Evolutionary conservation across 2,797 vertebrate species (phyloP).

Genomic region (Syndactyla subalaris): DNA sequence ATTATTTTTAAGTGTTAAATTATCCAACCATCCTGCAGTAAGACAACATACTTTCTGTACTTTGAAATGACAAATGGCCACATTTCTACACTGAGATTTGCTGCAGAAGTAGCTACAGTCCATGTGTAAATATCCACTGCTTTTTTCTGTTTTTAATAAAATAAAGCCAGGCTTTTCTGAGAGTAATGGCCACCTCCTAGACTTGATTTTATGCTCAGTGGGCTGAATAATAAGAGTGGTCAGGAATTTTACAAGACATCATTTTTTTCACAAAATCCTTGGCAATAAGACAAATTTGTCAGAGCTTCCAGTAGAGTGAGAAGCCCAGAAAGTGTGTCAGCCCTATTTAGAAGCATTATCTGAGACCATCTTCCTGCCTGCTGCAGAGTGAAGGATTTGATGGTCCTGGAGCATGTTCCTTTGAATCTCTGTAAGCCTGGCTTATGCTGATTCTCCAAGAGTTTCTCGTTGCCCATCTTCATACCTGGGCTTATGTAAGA

Average conservation of each 20-base stretch:
- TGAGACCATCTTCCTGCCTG: not conserved
- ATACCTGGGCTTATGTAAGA: not conserved
- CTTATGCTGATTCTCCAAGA: not conserved
- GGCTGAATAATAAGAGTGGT: conserved; percentile 23
- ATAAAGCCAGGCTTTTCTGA: not conserved
- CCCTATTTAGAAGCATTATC: not conserved
- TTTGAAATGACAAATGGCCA: not conserved
- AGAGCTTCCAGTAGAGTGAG: not conserved
- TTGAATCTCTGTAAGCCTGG: not conserved
- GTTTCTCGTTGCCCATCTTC: not conserved
- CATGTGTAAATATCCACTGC: not conserved
- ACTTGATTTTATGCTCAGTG: conserved; percentile 51
- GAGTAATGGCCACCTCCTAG: conserved; percentile 4
- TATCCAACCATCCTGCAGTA: not conserved
- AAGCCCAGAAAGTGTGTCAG: not conserved
- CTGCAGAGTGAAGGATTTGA: not conserved
- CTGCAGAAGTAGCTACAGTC: not conserved
- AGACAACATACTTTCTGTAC: not conserved
- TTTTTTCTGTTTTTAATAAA: not conserved
- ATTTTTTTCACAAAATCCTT: not conserved
- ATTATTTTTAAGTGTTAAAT: conserved; percentile 25
- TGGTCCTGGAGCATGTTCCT: not conserved
- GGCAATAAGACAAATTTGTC: not conserved
- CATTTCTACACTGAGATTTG: not conserved
- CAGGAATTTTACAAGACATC: conserved; percentile 5